Conservation (phyloP, 2,888 invertebrate species). For the Ellobium chinense region DNA sequence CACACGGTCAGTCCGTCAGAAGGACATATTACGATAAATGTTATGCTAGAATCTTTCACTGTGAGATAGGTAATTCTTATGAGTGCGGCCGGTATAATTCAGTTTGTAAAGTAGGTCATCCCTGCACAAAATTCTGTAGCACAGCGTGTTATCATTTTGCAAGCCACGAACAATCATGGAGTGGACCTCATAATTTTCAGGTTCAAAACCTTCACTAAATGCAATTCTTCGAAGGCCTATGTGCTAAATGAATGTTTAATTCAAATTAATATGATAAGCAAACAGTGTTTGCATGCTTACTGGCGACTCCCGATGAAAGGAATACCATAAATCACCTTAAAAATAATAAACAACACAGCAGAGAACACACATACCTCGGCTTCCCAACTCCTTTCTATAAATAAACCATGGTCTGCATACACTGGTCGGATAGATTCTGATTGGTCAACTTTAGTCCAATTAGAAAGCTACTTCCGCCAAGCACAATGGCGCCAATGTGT, state of each 20-base stretch:
- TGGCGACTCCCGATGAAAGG: not conserved
- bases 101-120: not conserved
- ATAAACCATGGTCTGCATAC: conserved; percentile 22
- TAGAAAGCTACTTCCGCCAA: conserved; percentile 7
- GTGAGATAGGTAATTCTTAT: too few species aligned
- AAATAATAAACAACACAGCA: conserved; percentile 21
- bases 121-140: not conserved
- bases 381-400: conserved; percentile 36
- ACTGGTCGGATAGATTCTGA: not conserved
- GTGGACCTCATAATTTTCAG: conserved; percentile 22
- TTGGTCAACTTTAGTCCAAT: conserved; percentile 33
- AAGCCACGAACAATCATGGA: conserved; percentile 41
- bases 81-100: not conserved
- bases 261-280: not conserved
- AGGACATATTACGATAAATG: too few species aligned
- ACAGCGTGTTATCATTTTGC: conserved; percentile 28
- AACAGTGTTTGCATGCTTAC: not conserved
- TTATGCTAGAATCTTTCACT: too few species aligned
- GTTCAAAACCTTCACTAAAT: conserved; percentile 16
- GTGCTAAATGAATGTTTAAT: not conserved
- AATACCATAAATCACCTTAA: not conserved
- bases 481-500: conserved; percentile 47
- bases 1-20: too few species aligned
- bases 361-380: conserved; percentile 30
- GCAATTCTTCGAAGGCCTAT: not conserved